Percentiles rank a stretch among this genome's conserved stretches.
Conservation (phyloP, 2,888 invertebrate genomes). For the Erebia ligea region DNA sequence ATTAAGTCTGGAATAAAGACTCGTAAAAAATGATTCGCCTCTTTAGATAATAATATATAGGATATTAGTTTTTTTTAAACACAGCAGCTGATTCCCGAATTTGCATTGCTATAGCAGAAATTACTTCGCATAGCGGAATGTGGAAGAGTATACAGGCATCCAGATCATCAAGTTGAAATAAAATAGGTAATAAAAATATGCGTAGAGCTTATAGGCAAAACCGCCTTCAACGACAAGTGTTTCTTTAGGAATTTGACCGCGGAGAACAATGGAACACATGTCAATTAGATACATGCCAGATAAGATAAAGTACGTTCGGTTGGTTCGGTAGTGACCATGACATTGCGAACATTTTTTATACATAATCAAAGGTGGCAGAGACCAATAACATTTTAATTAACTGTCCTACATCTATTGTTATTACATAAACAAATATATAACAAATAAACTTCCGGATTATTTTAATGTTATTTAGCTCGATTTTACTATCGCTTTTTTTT, state of each 20-base stretch:
- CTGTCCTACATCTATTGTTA: not conserved
- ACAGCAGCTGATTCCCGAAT: too few relatives aligned
- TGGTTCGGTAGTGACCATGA: conserved; percentile 21
- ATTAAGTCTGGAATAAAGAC: too few relatives aligned
- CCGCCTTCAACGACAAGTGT: conserved; percentile 6
- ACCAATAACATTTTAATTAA: conserved; percentile 10
- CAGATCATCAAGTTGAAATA: not conserved
- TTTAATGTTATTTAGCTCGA: not conserved
- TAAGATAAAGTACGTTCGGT: not conserved
- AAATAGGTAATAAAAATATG: not conserved
- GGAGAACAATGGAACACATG: conserved; percentile 2
- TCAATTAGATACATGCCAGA: conserved; percentile 21
- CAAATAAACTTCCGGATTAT: not conserved
- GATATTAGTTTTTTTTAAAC: too few relatives aligned
- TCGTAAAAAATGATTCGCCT: too few relatives aligned
- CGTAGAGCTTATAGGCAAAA: not conserved
- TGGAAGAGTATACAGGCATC: not conserved
- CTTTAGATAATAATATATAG: too few relatives aligned
- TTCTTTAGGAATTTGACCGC: conserved; percentile 6
- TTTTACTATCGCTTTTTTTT: not conserved
- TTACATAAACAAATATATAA: conserved; percentile 4
- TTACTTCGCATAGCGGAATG: too few relatives aligned
- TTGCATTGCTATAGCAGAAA: too few relatives aligned
- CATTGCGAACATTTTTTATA: conserved; percentile 19
- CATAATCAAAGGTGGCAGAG: not conserved